These are phyloP conservation scores for Sinentomon sp. DNA, from an alignment of 2,888 invertebrate genomes.

Conservation along the genomic window DNA sequence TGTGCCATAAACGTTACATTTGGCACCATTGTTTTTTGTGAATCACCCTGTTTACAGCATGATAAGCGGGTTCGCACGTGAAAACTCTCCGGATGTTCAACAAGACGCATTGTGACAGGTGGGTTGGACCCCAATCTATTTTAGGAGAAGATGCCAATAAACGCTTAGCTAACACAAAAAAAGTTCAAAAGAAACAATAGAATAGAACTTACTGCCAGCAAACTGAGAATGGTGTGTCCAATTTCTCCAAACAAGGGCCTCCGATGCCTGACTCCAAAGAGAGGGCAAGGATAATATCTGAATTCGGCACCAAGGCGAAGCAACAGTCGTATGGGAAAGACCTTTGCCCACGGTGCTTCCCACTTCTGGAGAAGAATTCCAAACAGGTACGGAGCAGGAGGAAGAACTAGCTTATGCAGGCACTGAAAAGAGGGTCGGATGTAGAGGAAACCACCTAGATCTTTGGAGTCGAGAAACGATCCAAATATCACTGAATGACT, in stretches of 20 bases:
- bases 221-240: slow-evolving; percentile 62
- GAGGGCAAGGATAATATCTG: slow-evolving; percentile 56
- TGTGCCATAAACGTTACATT: too few species aligned
- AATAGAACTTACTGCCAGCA: slow-evolving; percentile 31
- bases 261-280: slow-evolving; percentile 43
- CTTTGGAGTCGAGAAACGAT: slow-evolving; percentile 34
- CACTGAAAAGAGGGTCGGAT: slow-evolving; percentile 54
- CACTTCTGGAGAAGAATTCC: slow-evolving; percentile 50
- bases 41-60: too few species aligned
- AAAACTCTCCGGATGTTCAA: too few species aligned
- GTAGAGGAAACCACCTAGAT: slow-evolving; percentile 55
- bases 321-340: slow-evolving; percentile 40
- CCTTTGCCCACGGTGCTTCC: slow-evolving; percentile 57
- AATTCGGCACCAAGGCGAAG: slow-evolving; percentile 55
- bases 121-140: too few species aligned
- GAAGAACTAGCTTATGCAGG: slow-evolving; percentile 39
- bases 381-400: slow-evolving; percentile 42
- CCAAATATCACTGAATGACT: slow-evolving; percentile 35
- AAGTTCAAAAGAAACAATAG: too few species aligned
- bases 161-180: too few species aligned
- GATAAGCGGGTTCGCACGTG: too few species aligned
- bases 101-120: too few species aligned
- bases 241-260: slow-evolving; percentile 58
- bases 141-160: too few species aligned
- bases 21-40: too few species aligned